phyloP scores from a whole-genome alignment of 2,113 vertebrate species.

The Micronycteris hirsuta region DNA sequence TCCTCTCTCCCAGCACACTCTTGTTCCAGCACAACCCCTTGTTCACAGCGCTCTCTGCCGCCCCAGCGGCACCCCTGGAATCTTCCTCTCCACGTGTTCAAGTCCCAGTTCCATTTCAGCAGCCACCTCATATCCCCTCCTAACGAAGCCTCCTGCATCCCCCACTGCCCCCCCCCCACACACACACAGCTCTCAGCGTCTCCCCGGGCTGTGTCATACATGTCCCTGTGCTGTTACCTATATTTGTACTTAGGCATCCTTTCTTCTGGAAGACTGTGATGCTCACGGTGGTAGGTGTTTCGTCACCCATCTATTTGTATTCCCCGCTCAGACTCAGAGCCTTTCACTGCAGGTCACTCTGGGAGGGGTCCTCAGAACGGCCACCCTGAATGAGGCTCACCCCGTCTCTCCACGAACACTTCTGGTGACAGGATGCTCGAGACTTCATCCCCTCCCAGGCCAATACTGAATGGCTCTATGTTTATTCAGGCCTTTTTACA shows the following conservation, averaged over 20 bases:
- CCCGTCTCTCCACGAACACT: background rate
- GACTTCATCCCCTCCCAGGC: background rate
- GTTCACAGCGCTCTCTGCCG: background rate
- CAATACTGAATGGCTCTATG: background rate
- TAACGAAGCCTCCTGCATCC: background rate
- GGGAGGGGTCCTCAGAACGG: background rate
- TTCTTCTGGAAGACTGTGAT: background rate
- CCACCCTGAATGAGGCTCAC: background rate
- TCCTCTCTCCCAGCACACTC: background rate
- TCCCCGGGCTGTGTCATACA: accelerated
- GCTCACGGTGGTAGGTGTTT: accelerated
- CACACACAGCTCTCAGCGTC: background rate
- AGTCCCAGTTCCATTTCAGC: background rate
- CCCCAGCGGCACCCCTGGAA: background rate
- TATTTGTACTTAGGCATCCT: background rate
- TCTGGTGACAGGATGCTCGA: background rate
- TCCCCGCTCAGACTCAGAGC: background rate
- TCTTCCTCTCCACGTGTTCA: background rate
- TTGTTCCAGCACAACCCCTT: background rate
- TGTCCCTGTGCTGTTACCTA: background rate
- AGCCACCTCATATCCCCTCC: background rate
- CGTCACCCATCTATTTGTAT: background rate
- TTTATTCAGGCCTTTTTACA: background rate
- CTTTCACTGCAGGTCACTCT: background rate
- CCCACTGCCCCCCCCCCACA: too few species aligned